These are phyloP conservation scores for Charanyca ferruginea DNA, from an alignment of 2,888 invertebrate species.

Conservation along the genomic window DNA sequence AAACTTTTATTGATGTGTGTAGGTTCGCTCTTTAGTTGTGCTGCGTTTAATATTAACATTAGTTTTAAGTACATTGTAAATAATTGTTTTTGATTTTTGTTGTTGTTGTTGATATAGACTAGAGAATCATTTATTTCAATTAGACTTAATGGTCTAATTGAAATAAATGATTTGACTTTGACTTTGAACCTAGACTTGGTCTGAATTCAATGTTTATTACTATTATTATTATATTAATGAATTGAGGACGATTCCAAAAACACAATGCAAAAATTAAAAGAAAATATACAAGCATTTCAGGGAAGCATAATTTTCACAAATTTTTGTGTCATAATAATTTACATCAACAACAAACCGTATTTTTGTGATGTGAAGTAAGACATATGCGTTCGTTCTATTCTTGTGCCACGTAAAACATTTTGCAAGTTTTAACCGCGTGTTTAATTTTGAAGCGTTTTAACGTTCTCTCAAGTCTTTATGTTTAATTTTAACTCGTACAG, in stretches of 20 bases:
- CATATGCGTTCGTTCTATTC: constrained; percentile 54
- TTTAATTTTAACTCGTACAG: constrained; percentile 48
- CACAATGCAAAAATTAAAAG: background rate
- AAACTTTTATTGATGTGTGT: too few relatives aligned
- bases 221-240: too few relatives aligned
- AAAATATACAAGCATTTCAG: constrained; percentile 1
- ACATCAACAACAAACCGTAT: constrained; percentile 59
- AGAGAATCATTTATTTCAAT: too few relatives aligned
- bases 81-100: too few relatives aligned
- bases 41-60: too few relatives aligned
- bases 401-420: constrained; percentile 46
- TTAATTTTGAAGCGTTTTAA: constrained; percentile 50
- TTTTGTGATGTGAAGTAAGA: constrained; percentile 50
- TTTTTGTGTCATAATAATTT: constrained; percentile 40
- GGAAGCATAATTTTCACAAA: constrained; percentile 28
- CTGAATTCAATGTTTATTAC: too few relatives aligned
- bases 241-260: background rate
- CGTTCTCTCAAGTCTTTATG: constrained; percentile 24
- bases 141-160: too few relatives aligned
- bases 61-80: too few relatives aligned
- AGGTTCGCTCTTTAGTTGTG: too few relatives aligned
- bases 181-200: too few relatives aligned
- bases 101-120: too few relatives aligned
- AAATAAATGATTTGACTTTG: too few relatives aligned
- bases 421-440: constrained; percentile 52